Percentiles rank a stretch among this genome's conserved stretches.
Conservation (phyloP, 35 echinoderm and acorn worm species). For the Ptychodera flava region DNA sequence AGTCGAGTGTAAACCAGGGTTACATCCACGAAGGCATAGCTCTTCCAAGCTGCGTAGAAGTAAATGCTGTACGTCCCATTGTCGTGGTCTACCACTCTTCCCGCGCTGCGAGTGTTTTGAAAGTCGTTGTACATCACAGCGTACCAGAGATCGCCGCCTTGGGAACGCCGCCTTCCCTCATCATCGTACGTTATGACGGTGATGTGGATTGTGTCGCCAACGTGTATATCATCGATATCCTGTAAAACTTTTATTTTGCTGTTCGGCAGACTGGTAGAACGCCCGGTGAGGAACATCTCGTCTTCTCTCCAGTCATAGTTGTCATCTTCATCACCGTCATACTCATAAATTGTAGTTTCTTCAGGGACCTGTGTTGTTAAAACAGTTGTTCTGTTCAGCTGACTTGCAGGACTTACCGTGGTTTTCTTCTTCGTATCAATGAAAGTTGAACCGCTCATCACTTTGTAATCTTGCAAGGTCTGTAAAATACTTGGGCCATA, state of each 20-base stretch:
- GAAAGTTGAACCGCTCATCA: too few species aligned
- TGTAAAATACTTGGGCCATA: too few species aligned
- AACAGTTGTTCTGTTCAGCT: too few species aligned
- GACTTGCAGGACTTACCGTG: too few species aligned
- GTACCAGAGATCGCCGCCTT: constrained; percentile 32
- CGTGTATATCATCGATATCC: background rate
- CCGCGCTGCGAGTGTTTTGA: constrained; percentile 5
- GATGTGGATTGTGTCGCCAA: background rate
- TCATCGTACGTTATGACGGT: background rate
- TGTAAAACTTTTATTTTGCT: background rate
- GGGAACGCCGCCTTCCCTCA: background rate
- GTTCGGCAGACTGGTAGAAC: background rate
- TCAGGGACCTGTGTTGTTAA: too few species aligned
- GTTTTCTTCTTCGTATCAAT: too few species aligned
- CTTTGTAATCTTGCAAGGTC: too few species aligned
- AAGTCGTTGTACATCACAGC: background rate
- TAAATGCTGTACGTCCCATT: constrained; percentile 34
- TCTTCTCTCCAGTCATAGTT: background rate
- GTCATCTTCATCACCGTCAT: background rate
- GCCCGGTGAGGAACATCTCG: background rate
- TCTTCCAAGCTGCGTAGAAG: constrained; percentile 23
- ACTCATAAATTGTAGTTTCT: background rate
- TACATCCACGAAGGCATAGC: constrained; percentile 15
- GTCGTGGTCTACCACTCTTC: constrained; percentile 16
- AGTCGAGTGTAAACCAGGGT: constrained; percentile 25